Conservation (phyloP, 2,888 invertebrate genomes). For the Didymodactylos carnosus region DNA sequence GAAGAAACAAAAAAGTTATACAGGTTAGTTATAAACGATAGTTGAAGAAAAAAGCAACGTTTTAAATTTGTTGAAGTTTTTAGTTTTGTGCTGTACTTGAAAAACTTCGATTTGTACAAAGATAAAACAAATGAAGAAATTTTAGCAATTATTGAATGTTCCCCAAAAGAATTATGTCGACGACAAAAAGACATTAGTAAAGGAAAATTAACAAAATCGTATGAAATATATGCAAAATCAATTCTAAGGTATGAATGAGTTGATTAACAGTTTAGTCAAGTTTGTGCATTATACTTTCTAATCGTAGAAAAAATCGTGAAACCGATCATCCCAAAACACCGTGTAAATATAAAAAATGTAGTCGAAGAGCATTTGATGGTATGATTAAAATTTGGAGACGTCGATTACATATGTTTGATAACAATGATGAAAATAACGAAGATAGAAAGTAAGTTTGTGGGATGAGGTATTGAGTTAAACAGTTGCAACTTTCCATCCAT, state of each 20-base stretch:
- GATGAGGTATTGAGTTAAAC: too few species aligned
- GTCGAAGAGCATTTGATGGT: conserved; percentile 11
- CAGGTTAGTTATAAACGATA: not conserved
- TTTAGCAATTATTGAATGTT: not conserved
- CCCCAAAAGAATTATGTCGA: not conserved
- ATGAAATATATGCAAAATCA: not conserved
- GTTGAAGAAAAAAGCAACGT: too few species aligned
- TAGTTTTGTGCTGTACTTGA: not conserved
- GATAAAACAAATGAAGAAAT: not conserved
- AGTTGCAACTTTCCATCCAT: too few species aligned
- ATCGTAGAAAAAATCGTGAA: not conserved
- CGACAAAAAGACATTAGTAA: not conserved
- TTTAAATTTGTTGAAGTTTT: not conserved
- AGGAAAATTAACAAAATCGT: not conserved
- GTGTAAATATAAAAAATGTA: conserved; percentile 10
- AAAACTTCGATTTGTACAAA: not conserved
- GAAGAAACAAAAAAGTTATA: not conserved
- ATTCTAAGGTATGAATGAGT: not conserved
- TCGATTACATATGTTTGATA: conserved; percentile 5
- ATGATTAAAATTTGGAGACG: conserved; percentile 9
- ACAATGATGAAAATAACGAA: conserved; percentile 2
- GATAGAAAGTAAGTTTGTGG: conserved; percentile 8
- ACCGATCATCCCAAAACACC: conserved; percentile 7
- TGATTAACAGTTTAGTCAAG: too few species aligned
- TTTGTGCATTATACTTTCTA: not conserved